These are phyloP conservation scores for Copidosoma floridanum DNA, from an alignment of 1,140 invertebrate species.

Conservation along the genomic window DNA sequence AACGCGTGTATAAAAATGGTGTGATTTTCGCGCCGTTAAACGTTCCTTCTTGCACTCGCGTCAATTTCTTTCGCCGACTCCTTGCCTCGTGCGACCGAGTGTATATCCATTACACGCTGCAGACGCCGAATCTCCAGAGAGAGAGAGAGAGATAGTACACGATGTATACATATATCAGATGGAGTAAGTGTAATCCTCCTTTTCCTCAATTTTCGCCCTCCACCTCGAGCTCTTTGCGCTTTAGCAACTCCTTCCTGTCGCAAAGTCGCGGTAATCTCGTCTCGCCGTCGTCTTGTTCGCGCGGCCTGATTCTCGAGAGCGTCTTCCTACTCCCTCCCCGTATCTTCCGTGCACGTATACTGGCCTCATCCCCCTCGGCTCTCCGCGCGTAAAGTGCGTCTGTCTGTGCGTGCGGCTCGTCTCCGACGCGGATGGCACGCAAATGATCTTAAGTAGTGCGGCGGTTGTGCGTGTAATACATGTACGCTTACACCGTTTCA, in stretches of 20 bases:
- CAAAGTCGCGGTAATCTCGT: constrained; percentile 13
- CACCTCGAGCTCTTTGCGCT: constrained; percentile 20
- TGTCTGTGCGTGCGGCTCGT: background rate
- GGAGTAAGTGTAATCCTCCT: background rate
- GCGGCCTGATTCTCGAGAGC: background rate
- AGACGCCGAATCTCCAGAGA: too few species aligned
- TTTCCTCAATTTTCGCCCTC: background rate
- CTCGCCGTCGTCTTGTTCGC: constrained; percentile 8
- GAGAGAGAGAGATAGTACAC: too few species aligned
- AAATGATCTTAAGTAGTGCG: too few species aligned
- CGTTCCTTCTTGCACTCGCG: background rate
- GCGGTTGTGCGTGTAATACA: background rate
- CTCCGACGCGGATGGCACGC: background rate
- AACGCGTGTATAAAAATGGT: too few species aligned
- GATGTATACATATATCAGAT: too few species aligned
- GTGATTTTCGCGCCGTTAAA: too few species aligned
- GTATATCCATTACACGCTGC: too few species aligned
- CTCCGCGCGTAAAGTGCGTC: too few species aligned
- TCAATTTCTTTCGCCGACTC: background rate
- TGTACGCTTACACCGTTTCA: background rate
- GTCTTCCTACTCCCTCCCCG: constrained; percentile 24
- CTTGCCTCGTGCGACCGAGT: constrained; percentile 6
- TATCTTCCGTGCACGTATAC: background rate
- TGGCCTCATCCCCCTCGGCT: background rate
- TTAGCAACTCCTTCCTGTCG: constrained; percentile 27